phyloP scores from a whole-genome alignment of 2,888 invertebrate species.

The Protodeltote pygarga region DNA sequence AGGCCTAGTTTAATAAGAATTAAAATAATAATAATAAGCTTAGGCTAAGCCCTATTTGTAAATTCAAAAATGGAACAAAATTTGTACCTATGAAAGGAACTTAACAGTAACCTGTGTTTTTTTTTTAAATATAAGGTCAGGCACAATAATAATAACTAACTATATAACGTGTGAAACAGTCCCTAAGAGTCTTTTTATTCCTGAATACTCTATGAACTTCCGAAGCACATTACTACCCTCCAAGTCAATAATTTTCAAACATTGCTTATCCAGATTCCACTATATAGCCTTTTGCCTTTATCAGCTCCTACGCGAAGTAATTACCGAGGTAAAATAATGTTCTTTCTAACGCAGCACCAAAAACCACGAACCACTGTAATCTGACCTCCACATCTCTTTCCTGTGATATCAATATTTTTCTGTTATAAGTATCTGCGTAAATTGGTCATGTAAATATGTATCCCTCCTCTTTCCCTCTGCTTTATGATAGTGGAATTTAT shows the following conservation, averaged over 20 bases:
- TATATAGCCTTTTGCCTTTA: conserved; percentile 17
- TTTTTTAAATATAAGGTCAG: too few relatives aligned
- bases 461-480: conserved; percentile 50
- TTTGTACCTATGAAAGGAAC: too few relatives aligned
- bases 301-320: conserved; percentile 26
- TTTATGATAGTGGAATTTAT: conserved; percentile 56
- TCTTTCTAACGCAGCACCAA: conserved; percentile 29
- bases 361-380: conserved; percentile 25
- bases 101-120: too few relatives aligned
- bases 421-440: conserved; percentile 20
- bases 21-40: too few relatives aligned
- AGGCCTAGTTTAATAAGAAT: too few relatives aligned
- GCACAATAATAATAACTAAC: too few relatives aligned
- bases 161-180: background rate
- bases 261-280: conserved; percentile 17
- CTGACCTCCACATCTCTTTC: conserved; percentile 22
- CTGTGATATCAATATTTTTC: background rate
- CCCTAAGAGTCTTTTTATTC: too few relatives aligned
- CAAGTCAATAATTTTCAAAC: conserved; percentile 9
- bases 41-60: too few relatives aligned
- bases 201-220: too few relatives aligned
- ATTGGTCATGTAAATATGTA: conserved; percentile 35
- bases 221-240: background rate
- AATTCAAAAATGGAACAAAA: too few relatives aligned
- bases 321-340: conserved; percentile 45